A percentile compares a stretch with the other conserved stretches of the same genome.
Evolutionary conservation across 2,888 invertebrate genomes (phyloP).

Genomic region (Elgonia sp.): DNA sequence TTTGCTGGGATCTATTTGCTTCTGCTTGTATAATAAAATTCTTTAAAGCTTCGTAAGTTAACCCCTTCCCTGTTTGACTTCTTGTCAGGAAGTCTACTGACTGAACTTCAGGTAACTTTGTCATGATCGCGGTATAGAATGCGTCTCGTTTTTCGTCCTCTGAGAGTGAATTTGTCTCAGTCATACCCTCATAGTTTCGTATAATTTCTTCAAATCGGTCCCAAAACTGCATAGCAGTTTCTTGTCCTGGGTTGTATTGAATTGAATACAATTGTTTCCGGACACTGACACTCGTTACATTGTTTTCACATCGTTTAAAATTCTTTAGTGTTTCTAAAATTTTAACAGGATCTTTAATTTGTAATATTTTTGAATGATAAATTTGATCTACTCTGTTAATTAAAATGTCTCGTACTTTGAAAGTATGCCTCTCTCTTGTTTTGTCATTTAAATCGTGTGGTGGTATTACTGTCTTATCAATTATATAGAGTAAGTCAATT

Average conservation of each 20-base stretch:
- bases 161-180: not conserved
- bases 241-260: constrained; percentile 36
- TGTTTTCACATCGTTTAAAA: constrained; percentile 56
- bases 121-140: not conserved
- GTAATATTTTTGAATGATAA: constrained; percentile 22
- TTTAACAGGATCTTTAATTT: constrained; percentile 1
- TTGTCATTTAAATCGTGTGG: constrained; percentile 22
- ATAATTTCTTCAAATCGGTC: constrained; percentile 72
- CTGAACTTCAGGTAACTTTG: constrained; percentile 40
- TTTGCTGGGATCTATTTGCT: not conserved
- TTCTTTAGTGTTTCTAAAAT: not conserved
- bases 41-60: constrained; percentile 62
- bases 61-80: constrained; percentile 39
- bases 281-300: constrained; percentile 64
- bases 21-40: constrained; percentile 50
- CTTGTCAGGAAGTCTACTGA: constrained; percentile 50
- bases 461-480: not conserved
- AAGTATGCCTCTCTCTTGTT: constrained; percentile 10
- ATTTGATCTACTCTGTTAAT: constrained; percentile 9
- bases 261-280: constrained; percentile 31
- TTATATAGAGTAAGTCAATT: constrained; percentile 3
- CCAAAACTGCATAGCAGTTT: constrained; percentile 65
- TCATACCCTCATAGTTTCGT: constrained; percentile 53
- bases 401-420: constrained; percentile 18
- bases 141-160: constrained; percentile 5